These are phyloP conservation scores for Stictocephala bisonia DNA, from an alignment of 2,888 invertebrate genomes.

Conservation along the genomic window DNA sequence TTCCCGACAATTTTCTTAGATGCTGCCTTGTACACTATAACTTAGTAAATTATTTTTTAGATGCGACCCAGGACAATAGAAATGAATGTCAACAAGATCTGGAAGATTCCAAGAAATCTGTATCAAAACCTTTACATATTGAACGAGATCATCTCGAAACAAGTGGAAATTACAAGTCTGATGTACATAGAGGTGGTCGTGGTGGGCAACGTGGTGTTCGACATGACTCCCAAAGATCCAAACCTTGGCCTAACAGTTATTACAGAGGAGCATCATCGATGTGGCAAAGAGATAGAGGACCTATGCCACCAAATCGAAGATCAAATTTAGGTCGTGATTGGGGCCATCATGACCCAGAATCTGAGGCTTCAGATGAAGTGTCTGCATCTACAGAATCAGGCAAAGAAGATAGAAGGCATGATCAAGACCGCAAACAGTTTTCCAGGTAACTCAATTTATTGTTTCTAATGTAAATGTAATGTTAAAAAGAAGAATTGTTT, in stretches of 20 bases:
- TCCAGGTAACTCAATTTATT: conserved; percentile 47
- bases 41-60: no score
- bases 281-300: conserved; percentile 12
- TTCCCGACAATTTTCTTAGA: no score
- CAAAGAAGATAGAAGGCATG: conserved; percentile 68
- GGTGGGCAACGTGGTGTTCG: conserved; percentile 53
- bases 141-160: neutral
- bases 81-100: conserved; percentile 10
- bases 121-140: neutral
- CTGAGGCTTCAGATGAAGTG: conserved; percentile 80
- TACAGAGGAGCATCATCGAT: conserved; percentile 35
- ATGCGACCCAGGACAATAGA: neutral
- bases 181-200: no score
- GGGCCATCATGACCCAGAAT: conserved; percentile 68
- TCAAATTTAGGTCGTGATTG: conserved; percentile 16
- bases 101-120: neutral
- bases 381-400: conserved; percentile 70
- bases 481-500: no score
- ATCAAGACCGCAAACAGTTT: conserved; percentile 51
- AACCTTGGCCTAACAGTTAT: conserved; percentile 52
- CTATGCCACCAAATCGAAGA: conserved; percentile 1
- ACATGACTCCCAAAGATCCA: conserved; percentile 53
- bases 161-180: no score
- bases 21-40: no score
- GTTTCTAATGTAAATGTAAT: no score